Conservation (phyloP, 2,113 vertebrate species). For the Centrocercus urophasianus region DNA sequence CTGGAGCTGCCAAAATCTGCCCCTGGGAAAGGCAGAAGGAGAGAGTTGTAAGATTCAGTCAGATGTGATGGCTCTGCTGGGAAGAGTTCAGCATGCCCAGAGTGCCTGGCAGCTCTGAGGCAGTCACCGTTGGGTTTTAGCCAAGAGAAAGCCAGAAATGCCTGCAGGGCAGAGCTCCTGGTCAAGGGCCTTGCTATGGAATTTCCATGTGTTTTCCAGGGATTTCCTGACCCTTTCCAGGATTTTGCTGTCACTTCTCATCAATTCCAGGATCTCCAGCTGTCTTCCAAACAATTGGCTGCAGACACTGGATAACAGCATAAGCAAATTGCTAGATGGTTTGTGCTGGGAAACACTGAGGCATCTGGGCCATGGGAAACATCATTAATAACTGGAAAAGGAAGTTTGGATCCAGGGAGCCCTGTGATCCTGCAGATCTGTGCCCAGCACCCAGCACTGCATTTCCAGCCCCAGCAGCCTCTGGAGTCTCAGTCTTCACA, state of each 20-base stretch:
- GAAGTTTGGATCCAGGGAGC: neutral
- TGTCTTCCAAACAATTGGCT: neutral
- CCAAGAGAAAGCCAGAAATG: too few species aligned
- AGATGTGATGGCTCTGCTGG: neutral
- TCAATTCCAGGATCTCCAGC: neutral
- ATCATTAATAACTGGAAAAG: neutral
- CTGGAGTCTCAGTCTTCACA: neutral
- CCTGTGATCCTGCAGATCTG: neutral
- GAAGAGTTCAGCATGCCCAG: neutral
- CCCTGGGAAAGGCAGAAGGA: neutral
- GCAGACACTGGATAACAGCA: neutral
- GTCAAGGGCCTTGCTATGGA: neutral
- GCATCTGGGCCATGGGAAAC: neutral
- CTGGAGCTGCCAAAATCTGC: neutral
- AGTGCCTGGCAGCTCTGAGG: rapidly evolving
- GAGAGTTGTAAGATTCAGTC: neutral
- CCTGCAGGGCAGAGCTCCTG: neutral
- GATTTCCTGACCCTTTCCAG: neutral
- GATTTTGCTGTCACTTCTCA: neutral
- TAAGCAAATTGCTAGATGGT: neutral
- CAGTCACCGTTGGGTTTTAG: neutral
- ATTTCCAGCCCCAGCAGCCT: neutral
- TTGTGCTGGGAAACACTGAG: neutral
- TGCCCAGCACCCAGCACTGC: neutral
- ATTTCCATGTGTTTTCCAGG: rapidly evolving